phyloP scores from a whole-genome alignment of 1,140 invertebrate genomes.

The Drosophila arizonae region DNA sequence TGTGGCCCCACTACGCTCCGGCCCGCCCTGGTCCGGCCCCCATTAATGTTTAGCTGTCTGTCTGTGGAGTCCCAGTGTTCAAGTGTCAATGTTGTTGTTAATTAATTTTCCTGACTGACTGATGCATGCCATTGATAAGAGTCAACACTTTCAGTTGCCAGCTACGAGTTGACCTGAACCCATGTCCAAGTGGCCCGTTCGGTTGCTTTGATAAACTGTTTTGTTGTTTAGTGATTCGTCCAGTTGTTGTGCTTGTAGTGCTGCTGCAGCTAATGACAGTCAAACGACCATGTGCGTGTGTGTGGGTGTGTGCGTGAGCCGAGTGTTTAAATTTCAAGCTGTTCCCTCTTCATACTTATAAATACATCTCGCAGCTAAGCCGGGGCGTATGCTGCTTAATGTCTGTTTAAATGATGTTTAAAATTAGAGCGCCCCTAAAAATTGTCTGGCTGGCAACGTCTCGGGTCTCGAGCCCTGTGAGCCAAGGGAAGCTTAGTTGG shows the following conservation, averaged over 20 bases:
- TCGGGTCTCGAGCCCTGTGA: not conserved
- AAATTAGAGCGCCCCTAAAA: conserved; percentile 1
- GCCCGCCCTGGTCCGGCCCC: not conserved
- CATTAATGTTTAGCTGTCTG: conserved; percentile 42
- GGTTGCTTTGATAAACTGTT: conserved; percentile 48
- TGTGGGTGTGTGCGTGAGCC: conserved; percentile 7
- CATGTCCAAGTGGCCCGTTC: conserved; percentile 28
- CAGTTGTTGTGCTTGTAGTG: conserved; percentile 9
- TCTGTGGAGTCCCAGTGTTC: conserved; percentile 71
- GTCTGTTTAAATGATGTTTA: conserved; percentile 1
- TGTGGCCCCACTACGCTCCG: too few relatives aligned
- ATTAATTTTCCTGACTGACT: conserved; percentile 76
- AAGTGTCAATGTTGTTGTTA: conserved; percentile 80
- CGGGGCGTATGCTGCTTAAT: not conserved
- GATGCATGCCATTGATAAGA: conserved; percentile 77
- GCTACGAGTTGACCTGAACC: conserved; percentile 14
- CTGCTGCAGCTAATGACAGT: conserved; percentile 64
- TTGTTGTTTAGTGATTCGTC: conserved; percentile 28
- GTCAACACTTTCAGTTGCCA: conserved; percentile 14
- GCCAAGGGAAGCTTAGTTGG: not conserved
- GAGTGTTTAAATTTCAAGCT: conserved; percentile 74
- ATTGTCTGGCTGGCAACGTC: not conserved
- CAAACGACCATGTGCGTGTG: conserved; percentile 30
- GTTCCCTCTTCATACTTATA: conserved; percentile 3
- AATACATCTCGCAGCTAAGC: conserved; percentile 4